Base-by-base conservation (phyloP, 2,797 vertebrate genomes). In the Pampus argenteus region DNA sequence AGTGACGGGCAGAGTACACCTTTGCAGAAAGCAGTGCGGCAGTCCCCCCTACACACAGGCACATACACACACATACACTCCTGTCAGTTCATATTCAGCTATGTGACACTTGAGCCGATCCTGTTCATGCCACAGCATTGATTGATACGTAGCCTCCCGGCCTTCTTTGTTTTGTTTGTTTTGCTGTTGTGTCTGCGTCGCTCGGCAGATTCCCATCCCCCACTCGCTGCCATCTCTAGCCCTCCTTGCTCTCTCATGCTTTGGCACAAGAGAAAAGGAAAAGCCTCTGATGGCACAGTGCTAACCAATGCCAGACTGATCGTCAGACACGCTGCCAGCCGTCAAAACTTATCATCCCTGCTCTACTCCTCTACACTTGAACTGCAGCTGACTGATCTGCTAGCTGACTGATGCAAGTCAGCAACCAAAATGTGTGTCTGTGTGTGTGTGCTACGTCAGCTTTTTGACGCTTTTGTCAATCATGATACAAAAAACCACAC, bases 91-190 rank as follows among this genome's bases (percentile, higher is more conserved):
- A 69, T 74, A 88, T 91, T 85, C 81, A 83, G 70, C 62, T 45
- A 59, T 51, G 56, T 85, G 82, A 89, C 85, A 86, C 62, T 57
- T 54, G 25, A 85, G 57, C 45, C 79, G 49, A 55, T 76, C 72
- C 29, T 0, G 6, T 44, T 70, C 74, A 48, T 71, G 78, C 85
- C 83, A 75, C 62, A 52, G 61, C 71, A 49, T 1, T 90, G 91
- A 92, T 85, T 90, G 91, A 93, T 86, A 80, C 80, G 75, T 76
- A 71, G 71, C 76, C 83, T 70, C 66, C 77, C 74, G 57, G 66
- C 66, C 79, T 5, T 59, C 25, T n/a, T n/a, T n/a, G n/a, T n/a
- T n/a, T n/a, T 71, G 67, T 82, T 86, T 78, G 70, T 84, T 79
- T 66, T 66, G 60, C 64, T 78, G 74, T 77, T 78, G 48, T 75